Evolutionary conservation across 1,140 invertebrate genomes (phyloP).

Genomic region (Drosophila ambigua): DNA sequence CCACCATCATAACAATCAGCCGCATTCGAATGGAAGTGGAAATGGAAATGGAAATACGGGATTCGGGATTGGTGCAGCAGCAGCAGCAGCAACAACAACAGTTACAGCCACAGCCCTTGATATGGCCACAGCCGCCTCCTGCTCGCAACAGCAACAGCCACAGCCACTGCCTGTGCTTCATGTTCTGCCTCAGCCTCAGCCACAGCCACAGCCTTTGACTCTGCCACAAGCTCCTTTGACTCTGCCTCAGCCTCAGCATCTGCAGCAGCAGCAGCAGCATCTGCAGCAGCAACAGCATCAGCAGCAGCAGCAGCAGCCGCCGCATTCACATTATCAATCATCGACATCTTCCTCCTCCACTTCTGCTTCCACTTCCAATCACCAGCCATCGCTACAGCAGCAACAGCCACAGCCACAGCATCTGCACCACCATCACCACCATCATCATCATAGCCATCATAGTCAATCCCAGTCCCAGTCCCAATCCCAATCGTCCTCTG

Average conservation of each 20-base stretch:
- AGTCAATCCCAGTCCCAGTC: conserved; percentile 28
- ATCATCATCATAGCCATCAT: conserved; percentile 43
- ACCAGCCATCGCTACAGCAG: conserved; percentile 82
- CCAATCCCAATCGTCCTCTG: conserved; percentile 34
- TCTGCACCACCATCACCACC: conserved; percentile 23
- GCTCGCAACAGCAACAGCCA: conserved; percentile 63
- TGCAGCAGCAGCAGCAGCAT: conserved; percentile 38
- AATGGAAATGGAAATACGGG: conserved; percentile 62
- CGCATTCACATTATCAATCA: conserved; percentile 78
- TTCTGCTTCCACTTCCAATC: conserved; percentile 83
- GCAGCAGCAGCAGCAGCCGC: conserved; percentile 49
- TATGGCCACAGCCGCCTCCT: conserved; percentile 8
- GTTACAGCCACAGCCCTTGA: conserved; percentile 28
- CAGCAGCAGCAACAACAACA: conserved; percentile 42
- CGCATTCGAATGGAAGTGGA: conserved; percentile 77
- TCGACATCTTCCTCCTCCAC: conserved; percentile 71
- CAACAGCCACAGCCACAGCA: conserved; percentile 43
- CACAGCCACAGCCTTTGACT: conserved; percentile 19
- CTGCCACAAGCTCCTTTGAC: too few relatives aligned
- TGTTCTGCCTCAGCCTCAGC: conserved; percentile 54
- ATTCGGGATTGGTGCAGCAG: conserved; percentile 63
- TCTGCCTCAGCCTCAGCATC: conserved; percentile 55
- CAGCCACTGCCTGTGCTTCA: conserved; percentile 37
- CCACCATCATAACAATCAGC: conserved; percentile 38
- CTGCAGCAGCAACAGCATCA: conserved; percentile 30